A percentile compares a stretch with the other conserved stretches of the same genome.
Conservation (phyloP, 2,797 vertebrate species). For the Protonibea diacanthus region DNA sequence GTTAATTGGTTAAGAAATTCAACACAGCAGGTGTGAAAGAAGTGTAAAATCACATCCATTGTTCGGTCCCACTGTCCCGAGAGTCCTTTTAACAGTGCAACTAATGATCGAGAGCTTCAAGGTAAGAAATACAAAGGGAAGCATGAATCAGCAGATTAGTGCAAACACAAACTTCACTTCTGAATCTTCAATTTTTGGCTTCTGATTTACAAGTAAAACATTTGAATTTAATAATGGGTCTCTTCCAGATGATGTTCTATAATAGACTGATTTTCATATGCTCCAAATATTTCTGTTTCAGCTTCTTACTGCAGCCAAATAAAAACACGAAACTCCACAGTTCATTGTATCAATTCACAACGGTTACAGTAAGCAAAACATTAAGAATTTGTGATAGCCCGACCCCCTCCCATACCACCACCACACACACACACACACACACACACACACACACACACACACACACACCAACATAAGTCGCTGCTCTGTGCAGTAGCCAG, state of each 20-base stretch:
- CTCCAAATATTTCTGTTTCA: background rate
- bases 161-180: background rate
- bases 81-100: background rate
- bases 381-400: background rate
- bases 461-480: slow-evolving; percentile 8
- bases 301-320: slow-evolving; percentile 6
- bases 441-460: background rate
- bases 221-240: background rate
- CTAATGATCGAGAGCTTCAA: background rate
- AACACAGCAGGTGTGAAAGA: background rate
- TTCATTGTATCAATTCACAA: background rate
- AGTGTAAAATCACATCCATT: background rate
- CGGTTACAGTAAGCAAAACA: slow-evolving; percentile 8
- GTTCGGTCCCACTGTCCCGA: background rate
- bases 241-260: background rate
- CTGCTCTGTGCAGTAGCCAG: slow-evolving; percentile 30
- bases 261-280: background rate
- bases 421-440: no score
- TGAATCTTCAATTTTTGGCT: background rate
- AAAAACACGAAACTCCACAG: background rate
- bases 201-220: background rate
- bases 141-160: slow-evolving; percentile 2
- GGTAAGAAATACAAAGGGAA: slow-evolving; percentile 1
- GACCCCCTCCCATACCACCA: no score
- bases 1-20: slow-evolving; percentile 3